Percentiles rank a stretch among this genome's conserved stretches.
Conservation (phyloP, 2,888 invertebrate genomes). For the Gymnosoma rotundatum region DNA sequence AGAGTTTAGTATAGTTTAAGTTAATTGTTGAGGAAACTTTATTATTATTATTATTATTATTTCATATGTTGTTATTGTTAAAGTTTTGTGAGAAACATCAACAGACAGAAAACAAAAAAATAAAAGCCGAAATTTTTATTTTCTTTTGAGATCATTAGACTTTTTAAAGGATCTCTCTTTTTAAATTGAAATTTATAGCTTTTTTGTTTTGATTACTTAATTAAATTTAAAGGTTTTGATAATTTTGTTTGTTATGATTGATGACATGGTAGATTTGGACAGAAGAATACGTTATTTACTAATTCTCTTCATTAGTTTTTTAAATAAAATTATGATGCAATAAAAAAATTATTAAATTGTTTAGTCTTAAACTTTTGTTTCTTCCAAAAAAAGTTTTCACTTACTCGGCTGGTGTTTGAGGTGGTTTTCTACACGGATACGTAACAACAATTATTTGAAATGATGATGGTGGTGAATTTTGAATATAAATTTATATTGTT, state of each 20-base stretch:
- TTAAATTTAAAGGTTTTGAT: background rate
- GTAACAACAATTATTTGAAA: conserved; percentile 69
- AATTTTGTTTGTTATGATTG: background rate
- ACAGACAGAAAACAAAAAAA: conserved; percentile 3
- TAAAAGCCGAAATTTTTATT: conserved; percentile 17
- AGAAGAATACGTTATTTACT: conserved; percentile 68
- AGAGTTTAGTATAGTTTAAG: no score
- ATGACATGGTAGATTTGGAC: conserved; percentile 5
- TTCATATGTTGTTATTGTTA: conserved; percentile 1
- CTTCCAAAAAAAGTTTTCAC: conserved; percentile 72
- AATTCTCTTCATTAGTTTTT: conserved; percentile 63
- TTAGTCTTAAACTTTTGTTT: conserved; percentile 69
- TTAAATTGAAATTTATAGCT: conserved; percentile 5
- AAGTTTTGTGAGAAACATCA: conserved; percentile 15
- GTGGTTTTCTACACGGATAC: conserved; percentile 80
- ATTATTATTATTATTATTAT: no score
- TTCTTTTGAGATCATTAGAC: background rate
- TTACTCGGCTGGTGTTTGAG: conserved; percentile 82
- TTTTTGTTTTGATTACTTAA: background rate
- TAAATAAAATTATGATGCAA: conserved; percentile 52
- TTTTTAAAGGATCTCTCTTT: background rate
- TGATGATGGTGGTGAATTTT: conserved; percentile 68
- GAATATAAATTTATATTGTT: conserved; percentile 72
- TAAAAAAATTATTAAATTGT: conserved; percentile 64
- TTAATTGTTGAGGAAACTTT: no score